phyloP scores from a whole-genome alignment of 1,140 invertebrate genomes.

The Tetramorium simillimum region DNA sequence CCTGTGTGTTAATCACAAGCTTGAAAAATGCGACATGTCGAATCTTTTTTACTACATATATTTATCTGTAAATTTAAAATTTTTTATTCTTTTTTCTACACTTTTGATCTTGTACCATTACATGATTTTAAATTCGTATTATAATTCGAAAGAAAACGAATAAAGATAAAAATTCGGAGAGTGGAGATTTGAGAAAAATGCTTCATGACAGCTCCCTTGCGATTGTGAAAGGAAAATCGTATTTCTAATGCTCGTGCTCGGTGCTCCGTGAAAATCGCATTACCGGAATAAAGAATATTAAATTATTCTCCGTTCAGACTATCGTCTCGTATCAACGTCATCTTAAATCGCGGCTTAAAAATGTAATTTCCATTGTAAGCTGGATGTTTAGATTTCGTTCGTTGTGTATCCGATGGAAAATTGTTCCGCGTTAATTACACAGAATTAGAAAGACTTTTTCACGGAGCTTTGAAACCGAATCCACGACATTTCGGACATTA shows the following conservation, averaged over 20 bases:
- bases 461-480: slow-evolving; percentile 14
- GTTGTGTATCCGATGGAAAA: background rate
- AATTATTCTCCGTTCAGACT: slow-evolving; percentile 73
- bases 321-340: slow-evolving; percentile 70
- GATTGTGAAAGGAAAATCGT: slow-evolving; percentile 73
- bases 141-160: slow-evolving; percentile 42
- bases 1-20: background rate
- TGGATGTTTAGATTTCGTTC: background rate
- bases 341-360: slow-evolving; percentile 65
- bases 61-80: background rate
- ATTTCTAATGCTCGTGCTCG: slow-evolving; percentile 77
- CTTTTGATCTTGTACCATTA: background rate
- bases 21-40: background rate
- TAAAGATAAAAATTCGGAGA: slow-evolving; percentile 67
- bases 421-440: slow-evolving; percentile 26
- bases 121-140: background rate
- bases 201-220: slow-evolving; percentile 57
- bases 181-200: slow-evolving; percentile 69
- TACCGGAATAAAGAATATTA: slow-evolving; percentile 78
- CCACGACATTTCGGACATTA: slow-evolving; percentile 68
- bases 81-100: background rate
- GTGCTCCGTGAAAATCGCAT: slow-evolving; percentile 77
- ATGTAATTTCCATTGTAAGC: slow-evolving; percentile 51
- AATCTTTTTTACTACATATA: background rate
- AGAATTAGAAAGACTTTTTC: background rate